Evolutionary conservation across 2,888 invertebrate genomes (phyloP).

Genomic region (Phoronis australis): DNA sequence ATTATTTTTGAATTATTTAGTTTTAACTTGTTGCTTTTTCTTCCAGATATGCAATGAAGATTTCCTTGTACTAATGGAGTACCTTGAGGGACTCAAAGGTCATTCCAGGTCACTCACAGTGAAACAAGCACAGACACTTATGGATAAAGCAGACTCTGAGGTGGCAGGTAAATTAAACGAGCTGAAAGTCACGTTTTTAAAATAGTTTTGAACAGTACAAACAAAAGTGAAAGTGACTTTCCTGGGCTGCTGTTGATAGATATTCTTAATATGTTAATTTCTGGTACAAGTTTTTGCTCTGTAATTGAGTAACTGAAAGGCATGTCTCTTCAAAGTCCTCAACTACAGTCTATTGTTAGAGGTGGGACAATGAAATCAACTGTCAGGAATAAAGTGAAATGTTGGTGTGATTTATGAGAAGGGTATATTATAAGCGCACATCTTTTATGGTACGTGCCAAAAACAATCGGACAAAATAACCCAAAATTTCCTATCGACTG

Average conservation of each 20-base stretch:
- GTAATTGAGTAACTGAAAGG: not conserved
- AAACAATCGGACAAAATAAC: too few species aligned
- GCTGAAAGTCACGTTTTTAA: not conserved
- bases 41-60: conserved; percentile 20
- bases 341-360: too few species aligned
- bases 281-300: not conserved
- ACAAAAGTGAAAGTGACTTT: not conserved
- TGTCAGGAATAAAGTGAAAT: too few species aligned
- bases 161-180: conserved; percentile 5
- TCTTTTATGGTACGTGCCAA: too few species aligned
- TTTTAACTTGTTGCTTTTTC: not conserved
- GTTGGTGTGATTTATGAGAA: too few species aligned
- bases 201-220: too few species aligned
- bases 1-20: not conserved
- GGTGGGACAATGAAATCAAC: too few species aligned
- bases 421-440: too few species aligned
- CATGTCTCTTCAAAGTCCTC: too few species aligned
- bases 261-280: not conserved
- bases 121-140: conserved; percentile 22
- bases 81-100: conserved; percentile 27
- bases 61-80: conserved; percentile 25
- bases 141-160: conserved; percentile 9
- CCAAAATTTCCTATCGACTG: too few species aligned
- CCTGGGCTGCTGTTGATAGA: not conserved
- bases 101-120: conserved; percentile 21